phyloP scores from a whole-genome alignment of 2,113 vertebrate species.

The Nannospalax galili region DNA sequence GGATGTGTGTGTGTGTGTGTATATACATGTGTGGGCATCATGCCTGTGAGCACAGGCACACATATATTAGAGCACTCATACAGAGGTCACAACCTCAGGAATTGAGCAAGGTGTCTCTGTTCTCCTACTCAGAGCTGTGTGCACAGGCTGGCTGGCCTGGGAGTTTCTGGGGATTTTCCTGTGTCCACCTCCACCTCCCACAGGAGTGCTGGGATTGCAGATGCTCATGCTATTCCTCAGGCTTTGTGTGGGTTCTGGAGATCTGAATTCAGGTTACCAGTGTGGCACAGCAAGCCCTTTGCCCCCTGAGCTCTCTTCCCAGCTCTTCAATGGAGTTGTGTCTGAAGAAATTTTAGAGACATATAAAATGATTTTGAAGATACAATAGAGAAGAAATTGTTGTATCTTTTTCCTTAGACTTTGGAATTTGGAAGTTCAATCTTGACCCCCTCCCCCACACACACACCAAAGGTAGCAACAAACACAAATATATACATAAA shows the following conservation, averaged over 20 bases:
- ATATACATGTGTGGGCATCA: neutral
- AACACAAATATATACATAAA: neutral
- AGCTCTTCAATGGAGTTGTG: neutral
- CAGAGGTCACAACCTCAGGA: too few relatives aligned
- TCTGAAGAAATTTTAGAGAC: neutral
- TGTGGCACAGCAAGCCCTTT: neutral
- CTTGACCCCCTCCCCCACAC: neutral
- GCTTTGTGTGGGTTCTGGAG: neutral
- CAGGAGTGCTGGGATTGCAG: neutral
- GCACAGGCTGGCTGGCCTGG: neutral
- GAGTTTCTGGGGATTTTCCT: neutral
- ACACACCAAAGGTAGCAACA: neutral
- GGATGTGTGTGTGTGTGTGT: neutral
- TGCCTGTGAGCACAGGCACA: neutral
- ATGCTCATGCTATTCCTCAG: neutral
- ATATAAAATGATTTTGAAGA: conserved; percentile 31
- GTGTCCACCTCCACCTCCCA: too few relatives aligned
- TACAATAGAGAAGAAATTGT: neutral
- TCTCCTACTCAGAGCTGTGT: neutral
- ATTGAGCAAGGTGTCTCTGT: neutral
- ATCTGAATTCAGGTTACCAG: too few relatives aligned
- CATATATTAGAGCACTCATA: neutral
- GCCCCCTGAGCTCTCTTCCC: too few relatives aligned
- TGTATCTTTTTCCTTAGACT: neutral
- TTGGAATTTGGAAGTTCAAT: neutral